Conservation (phyloP, 2,113 vertebrate species). For the Picathartes gymnocephalus region DNA sequence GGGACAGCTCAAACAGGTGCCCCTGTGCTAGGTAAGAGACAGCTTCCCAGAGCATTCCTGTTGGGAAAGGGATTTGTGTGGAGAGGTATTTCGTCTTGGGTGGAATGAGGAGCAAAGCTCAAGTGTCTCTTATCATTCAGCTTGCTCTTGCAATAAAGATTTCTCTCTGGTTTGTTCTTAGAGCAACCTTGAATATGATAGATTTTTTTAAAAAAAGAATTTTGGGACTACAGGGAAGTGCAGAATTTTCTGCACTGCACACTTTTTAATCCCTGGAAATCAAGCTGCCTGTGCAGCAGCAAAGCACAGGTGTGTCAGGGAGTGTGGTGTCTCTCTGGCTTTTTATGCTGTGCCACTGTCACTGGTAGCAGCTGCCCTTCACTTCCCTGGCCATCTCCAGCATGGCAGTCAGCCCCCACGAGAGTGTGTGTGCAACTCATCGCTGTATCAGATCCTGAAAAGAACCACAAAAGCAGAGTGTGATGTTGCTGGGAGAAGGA, state of each 20-base stretch:
- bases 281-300: not conserved
- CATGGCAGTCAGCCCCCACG: not conserved
- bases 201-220: not conserved
- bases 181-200: not conserved
- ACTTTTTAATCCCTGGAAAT: not conserved
- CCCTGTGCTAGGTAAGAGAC: not conserved
- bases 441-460: not conserved
- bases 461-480: not conserved
- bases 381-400: not conserved
- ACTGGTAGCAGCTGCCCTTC: not conserved
- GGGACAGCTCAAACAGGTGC: not conserved
- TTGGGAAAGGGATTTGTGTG: not conserved
- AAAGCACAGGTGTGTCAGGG: not conserved
- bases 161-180: not conserved
- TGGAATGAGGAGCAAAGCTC: not conserved
- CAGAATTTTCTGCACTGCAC: not conserved
- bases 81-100: not conserved
- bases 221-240: not conserved
- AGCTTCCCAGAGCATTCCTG: not conserved
- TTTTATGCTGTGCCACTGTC: not conserved
- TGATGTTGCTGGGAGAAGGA: not conserved
- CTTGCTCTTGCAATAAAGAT: not conserved
- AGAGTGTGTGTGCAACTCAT: no score
- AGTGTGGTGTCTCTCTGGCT: not conserved
- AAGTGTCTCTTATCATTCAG: not conserved